Percentiles rank a stretch among this genome's conserved stretches.
phyloP scores from a whole-genome alignment of 2,113 vertebrate genomes.

The Sceloporus tristichus region DNA sequence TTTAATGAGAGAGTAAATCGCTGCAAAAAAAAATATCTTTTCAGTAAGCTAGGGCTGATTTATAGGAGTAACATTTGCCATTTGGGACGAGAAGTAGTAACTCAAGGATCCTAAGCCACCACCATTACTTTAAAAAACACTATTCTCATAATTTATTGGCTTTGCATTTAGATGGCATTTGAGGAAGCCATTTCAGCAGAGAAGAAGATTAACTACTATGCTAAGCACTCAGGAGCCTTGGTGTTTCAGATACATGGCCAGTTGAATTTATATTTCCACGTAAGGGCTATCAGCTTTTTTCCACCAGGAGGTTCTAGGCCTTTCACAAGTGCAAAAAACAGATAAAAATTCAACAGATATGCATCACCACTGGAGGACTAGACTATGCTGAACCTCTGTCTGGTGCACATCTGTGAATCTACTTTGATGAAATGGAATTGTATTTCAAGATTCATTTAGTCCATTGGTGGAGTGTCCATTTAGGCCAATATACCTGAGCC shows the following conservation, averaged over 20 bases:
- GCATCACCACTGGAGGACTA: too few species aligned
- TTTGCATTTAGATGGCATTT: not conserved
- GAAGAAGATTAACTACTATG: not conserved
- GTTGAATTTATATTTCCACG: too few species aligned
- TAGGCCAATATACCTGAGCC: too few species aligned
- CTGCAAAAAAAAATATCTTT: rapidly evolving
- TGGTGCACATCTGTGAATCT: not conserved
- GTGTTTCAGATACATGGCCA: too few species aligned
- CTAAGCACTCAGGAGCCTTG: not conserved
- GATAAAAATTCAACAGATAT: not conserved
- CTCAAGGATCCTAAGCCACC: not conserved
- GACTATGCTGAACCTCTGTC: not conserved
- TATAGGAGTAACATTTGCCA: not conserved
- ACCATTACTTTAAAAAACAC: not conserved
- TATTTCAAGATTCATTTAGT: not conserved
- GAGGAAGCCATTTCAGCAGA: constrained; percentile 3
- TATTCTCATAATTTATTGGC: not conserved
- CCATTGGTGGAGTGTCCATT: too few species aligned
- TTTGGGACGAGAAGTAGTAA: rapidly evolving
- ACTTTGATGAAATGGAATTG: not conserved
- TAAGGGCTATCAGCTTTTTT: not conserved
- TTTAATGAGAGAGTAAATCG: not conserved
- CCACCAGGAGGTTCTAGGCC: not conserved
- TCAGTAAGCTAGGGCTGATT: not conserved
- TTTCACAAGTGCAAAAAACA: not conserved